Evolutionary conservation across 2,888 invertebrate genomes (phyloP).

Genomic region (Cremastinae sp.): DNA sequence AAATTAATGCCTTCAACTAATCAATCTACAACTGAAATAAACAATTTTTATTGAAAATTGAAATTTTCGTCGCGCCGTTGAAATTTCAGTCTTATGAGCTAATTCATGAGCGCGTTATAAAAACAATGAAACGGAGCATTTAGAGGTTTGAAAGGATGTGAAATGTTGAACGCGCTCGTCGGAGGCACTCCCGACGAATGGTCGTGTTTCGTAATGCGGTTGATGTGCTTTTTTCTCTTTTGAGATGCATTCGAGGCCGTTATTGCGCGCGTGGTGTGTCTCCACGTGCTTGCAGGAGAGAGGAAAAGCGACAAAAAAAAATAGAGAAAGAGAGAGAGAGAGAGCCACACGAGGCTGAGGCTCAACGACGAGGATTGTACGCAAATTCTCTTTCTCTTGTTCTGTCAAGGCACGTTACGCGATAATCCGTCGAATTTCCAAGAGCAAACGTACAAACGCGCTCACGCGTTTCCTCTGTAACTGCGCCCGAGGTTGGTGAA

Average conservation of each 20-base stretch:
- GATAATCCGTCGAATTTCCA: slow-evolving; percentile 54
- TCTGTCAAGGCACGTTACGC: slow-evolving; percentile 39
- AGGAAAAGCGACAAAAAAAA: slow-evolving; percentile 8
- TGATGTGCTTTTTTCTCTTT: slow-evolving; percentile 8
- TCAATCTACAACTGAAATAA: too few relatives aligned
- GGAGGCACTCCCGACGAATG: neutral
- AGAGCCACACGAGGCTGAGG: neutral
- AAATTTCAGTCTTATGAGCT: too few relatives aligned
- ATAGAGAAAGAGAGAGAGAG: neutral
- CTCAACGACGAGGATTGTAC: neutral
- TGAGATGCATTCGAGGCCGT: slow-evolving; percentile 7
- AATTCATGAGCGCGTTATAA: too few relatives aligned
- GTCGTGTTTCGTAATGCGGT: slow-evolving; percentile 7
- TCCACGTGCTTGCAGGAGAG: neutral
- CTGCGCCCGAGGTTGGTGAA: slow-evolving; percentile 24
- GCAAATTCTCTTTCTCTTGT: neutral
- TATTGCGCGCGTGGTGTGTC: neutral
- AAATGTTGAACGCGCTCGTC: neutral
- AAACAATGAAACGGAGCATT: neutral
- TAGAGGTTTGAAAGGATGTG: neutral
- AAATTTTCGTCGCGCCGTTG: too few relatives aligned
- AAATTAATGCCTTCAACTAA: too few relatives aligned
- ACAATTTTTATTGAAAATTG: too few relatives aligned
- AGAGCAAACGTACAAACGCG: slow-evolving; percentile 36
- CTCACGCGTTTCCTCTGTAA: slow-evolving; percentile 36